phyloP scores from a whole-genome alignment of 2,797 vertebrate species.

The Sebastiscus tertius region DNA sequence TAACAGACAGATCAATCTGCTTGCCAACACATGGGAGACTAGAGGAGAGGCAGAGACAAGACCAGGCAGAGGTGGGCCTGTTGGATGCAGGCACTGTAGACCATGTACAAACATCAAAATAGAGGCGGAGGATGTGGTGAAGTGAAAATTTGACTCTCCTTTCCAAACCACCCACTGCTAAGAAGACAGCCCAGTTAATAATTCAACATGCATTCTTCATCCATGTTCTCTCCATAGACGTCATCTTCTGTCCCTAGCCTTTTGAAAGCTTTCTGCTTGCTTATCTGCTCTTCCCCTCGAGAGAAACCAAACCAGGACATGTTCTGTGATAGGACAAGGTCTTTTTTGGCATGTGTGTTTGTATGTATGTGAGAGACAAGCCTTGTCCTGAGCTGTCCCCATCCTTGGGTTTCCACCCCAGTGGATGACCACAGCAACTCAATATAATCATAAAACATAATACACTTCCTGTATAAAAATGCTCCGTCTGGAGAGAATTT shows the following conservation, averaged over 20 bases:
- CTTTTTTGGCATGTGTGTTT: not conserved
- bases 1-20: not conserved
- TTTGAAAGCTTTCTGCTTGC: not conserved
- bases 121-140: not conserved
- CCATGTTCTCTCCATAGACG: not conserved
- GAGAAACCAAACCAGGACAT: conserved; percentile 13
- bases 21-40: not conserved
- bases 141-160: not conserved
- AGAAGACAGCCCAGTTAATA: conserved; percentile 19
- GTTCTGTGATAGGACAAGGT: not conserved
- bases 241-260: conserved; percentile 8
- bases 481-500: not conserved
- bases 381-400: not conserved
- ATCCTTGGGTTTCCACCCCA: not conserved
- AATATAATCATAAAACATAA: not conserved
- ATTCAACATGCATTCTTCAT: conserved; percentile 28
- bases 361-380: not conserved
- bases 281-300: not conserved
- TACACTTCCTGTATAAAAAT: not conserved
- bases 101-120: not conserved
- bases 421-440: not conserved
- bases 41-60: not conserved
- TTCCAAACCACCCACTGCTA: not conserved
- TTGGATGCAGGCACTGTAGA: not conserved
- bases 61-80: not conserved